Evolutionary conservation across 53 echinoderm and acorn worm genomes (phyloP).

Genomic region (Luidia sarsii): DNA sequence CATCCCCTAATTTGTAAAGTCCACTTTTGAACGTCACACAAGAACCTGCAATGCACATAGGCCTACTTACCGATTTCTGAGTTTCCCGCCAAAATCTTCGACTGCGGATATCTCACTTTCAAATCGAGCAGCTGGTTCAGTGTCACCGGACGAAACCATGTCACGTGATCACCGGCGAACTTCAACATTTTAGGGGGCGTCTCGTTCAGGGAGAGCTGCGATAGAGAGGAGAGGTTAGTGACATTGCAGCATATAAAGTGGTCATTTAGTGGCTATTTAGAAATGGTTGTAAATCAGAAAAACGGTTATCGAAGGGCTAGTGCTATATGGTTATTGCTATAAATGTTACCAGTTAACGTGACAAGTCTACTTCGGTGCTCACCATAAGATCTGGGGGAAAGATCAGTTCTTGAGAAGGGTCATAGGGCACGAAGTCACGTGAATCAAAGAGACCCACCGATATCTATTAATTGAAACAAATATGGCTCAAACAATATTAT

Average conservation of each 20-base stretch:
- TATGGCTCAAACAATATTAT: too few relatives aligned
- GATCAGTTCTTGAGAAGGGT: slow-evolving; percentile 72
- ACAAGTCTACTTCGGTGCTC: too few relatives aligned
- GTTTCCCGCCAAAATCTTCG: slow-evolving; percentile 86
- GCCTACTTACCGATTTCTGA: slow-evolving; percentile 90
- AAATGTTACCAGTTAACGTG: too few relatives aligned
- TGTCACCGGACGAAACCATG: slow-evolving; percentile 86
- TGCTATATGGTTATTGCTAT: not conserved
- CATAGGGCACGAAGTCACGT: slow-evolving; percentile 57
- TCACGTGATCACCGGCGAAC: slow-evolving; percentile 69
- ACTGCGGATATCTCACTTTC: slow-evolving; percentile 67
- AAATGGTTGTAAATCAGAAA: not conserved
- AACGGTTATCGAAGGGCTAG: not conserved
- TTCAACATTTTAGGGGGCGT: slow-evolving; percentile 14
- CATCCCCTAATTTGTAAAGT: too few relatives aligned
- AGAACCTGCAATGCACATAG: too few relatives aligned
- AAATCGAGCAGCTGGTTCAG: slow-evolving; percentile 66
- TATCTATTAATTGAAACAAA: slow-evolving; percentile 8
- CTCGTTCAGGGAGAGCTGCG: not conserved
- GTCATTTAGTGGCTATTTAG: not conserved
- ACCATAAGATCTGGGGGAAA: too few relatives aligned
- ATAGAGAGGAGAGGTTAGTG: too few relatives aligned
- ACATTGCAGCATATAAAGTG: not conserved
- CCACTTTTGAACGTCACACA: too few relatives aligned
- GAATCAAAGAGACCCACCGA: slow-evolving; percentile 41